Evolutionary conservation across 2,888 invertebrate species (phyloP).

Genomic region (Atethmia centrago): DNA sequence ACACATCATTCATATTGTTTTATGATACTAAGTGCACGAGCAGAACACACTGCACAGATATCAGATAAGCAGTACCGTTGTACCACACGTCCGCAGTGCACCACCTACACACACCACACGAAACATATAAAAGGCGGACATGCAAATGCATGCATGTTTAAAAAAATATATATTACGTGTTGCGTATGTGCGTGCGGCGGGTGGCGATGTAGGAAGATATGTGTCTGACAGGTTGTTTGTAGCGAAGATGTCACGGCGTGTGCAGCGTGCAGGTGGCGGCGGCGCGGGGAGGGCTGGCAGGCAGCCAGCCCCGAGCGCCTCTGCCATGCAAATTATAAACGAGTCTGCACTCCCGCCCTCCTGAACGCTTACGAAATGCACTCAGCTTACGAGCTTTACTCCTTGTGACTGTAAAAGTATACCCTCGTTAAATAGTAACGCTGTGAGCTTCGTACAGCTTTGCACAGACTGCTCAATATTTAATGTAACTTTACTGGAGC

Average conservation of each 20-base stretch:
- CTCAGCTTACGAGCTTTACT: slow-evolving; percentile 47
- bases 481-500: slow-evolving; percentile 22
- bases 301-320: slow-evolving; percentile 12
- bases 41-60: neutral
- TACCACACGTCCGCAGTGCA: neutral
- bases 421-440: slow-evolving; percentile 40
- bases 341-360: slow-evolving; percentile 33
- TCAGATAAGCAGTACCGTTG: neutral
- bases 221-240: neutral
- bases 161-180: neutral
- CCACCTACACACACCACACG: neutral
- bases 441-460: slow-evolving; percentile 16
- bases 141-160: neutral
- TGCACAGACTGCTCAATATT: slow-evolving; percentile 38
- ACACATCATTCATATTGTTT: neutral
- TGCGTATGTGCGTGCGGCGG: neutral
- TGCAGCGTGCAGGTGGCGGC: neutral
- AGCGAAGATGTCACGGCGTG: neutral
- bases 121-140: neutral
- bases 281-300: slow-evolving; percentile 7
- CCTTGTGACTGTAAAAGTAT: slow-evolving; percentile 31
- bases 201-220: neutral
- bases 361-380: slow-evolving; percentile 57
- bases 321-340: slow-evolving; percentile 52
- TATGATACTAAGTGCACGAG: neutral